Base-by-base conservation (phyloP, 2,113 vertebrate genomes). In the Atlantisia rogersi region DNA sequence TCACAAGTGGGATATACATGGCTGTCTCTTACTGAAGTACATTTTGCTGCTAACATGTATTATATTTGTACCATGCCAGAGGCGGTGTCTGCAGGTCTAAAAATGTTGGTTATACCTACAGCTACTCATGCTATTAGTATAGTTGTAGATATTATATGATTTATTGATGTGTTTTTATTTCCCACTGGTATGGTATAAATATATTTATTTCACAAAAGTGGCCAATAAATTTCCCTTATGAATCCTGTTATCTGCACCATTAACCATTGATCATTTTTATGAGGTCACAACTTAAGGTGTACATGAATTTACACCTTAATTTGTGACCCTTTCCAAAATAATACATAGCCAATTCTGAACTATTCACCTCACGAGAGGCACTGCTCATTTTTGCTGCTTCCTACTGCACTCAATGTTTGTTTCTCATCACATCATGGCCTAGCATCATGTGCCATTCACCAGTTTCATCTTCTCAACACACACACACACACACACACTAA, bases 211-310 rank as follows among this genome's bases (percentile, higher is more conserved):
- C 98, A 97, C 98, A 97, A 73, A 98, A 98, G 98, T 98, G 98
- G 97, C 98, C 97, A 97, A 98, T 98, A 98, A 98, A 98, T 98
- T 98, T 98, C 97, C 96, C 98, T 98, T 98, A 98, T 98, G 98
- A 98, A 98, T 98, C 98, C 97, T 58, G 98, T 98, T 98, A 98
- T 98, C 98, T 98, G 97, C 95, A 96, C 98, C 93, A 98, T 97
- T 98, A 98, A 96, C 96, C 97, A 98, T 98, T 97, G 97, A 97
- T 98, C 98, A 98, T 98, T 98, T 98, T 98, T 98, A 98, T 98
- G 97, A 94, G 82, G 98, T 97, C 97, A 97, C 96, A 92, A 91
- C 96, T 97, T 97, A 97, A 97, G 94, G 94, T 94, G 89, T 97
- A 97, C 96, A 95, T 95, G 97, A 95, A 97, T 97, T 97, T 96